Evolutionary conservation across 1,140 invertebrate species (phyloP), one percentile per base, ranked within the genome.

Genomic region (Pararge aegeria): DNA sequence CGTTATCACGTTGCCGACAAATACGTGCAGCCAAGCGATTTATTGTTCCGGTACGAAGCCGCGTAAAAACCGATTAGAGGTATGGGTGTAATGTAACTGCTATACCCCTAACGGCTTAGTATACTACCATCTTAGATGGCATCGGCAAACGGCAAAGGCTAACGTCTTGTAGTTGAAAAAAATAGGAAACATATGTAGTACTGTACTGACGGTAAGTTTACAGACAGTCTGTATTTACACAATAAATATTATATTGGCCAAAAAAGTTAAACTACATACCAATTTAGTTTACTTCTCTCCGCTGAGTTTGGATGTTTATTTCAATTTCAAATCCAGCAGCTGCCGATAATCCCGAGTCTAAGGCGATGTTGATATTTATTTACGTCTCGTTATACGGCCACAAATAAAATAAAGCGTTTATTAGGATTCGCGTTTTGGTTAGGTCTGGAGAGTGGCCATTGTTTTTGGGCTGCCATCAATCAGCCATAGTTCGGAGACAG

Each of bases 401-500:
- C 71, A 86, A 89, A 89, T 87, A 89, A 89, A 89, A 87, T 81
- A 86, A 87, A 86, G 80, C 82, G 76, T 87, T 84, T 86, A 88
- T 88, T 89, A 89, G 81, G 76, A 87, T 83, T 87, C 86, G 83
- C 83, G 81, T 78, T 83, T 81, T 85, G 73, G 79, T 68, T 68
- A 74, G 73, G 70, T 69, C 64, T 71, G 68, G 76, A 82, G 78
- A 83, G 70, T 80, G 73, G 78, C 84, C 74, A 89, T 89, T 89
- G 86, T 89, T 86, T 86, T 80, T 81, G 61, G 60, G 64, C 66
- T 65, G 83, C 83, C 71, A 89, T 89, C 86, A 89, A 89, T 89
- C 86, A 89, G 75, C 72, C 64, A 82, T 80, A 73, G 72, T 73
- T 75, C 70, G 66, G 66, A 60, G 64, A 55, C 56, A 52, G 59